Conservation (phyloP, 2,888 invertebrate species). For the Ichneumoninae sp. region DNA sequence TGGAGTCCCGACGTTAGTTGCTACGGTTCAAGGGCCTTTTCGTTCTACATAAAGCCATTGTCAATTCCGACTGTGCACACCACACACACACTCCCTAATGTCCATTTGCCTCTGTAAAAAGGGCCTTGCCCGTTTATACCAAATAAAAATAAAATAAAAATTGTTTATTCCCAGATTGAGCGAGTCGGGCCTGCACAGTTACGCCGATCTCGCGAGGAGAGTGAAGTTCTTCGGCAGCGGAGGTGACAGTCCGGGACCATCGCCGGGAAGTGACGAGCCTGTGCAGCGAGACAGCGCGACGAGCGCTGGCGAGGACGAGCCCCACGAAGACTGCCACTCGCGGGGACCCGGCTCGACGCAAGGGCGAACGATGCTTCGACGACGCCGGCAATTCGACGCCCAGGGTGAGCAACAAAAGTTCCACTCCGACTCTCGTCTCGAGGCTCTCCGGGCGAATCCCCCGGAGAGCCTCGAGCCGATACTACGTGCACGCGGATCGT, state of each 20-base stretch:
- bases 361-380: constrained; percentile 80
- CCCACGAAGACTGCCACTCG: constrained; percentile 76
- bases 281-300: constrained; percentile 83
- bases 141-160: background rate
- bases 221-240: constrained; percentile 80
- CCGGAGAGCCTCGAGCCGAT: background rate
- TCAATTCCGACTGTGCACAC: no score
- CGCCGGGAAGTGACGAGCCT: constrained; percentile 79
- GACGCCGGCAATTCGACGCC: constrained; percentile 82
- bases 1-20: no score
- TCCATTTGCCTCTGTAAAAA: no score
- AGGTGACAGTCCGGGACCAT: constrained; percentile 74
- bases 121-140: no score
- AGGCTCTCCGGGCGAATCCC: no score
- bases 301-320: constrained; percentile 82
- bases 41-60: no score
- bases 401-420: constrained; percentile 77
- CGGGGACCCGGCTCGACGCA: constrained; percentile 77
- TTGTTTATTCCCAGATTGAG: constrained; percentile 74
- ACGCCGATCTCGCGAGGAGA: constrained; percentile 79
- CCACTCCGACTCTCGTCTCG: background rate
- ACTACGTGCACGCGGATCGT: constrained; percentile 7
- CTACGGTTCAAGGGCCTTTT: no score
- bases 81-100: no score
- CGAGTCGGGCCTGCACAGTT: constrained; percentile 80